Evolutionary conservation across 2,797 vertebrate genomes (phyloP).

Genomic region (Anas bernieri): DNA sequence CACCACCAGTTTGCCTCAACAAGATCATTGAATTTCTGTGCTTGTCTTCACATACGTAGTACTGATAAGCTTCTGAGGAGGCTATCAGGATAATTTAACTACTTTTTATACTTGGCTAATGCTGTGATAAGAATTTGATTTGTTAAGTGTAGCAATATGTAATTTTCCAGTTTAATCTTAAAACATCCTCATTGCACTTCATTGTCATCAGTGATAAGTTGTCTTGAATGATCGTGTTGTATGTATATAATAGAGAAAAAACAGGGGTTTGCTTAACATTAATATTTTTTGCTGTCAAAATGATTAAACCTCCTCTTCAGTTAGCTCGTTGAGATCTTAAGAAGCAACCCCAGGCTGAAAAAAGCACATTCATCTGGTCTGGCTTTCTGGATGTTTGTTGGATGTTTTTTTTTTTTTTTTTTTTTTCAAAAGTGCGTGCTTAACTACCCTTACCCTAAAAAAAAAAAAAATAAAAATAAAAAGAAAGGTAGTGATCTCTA

Average conservation of each 20-base stretch:
- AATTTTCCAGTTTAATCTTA: neutral
- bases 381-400: neutral
- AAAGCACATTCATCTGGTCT: neutral
- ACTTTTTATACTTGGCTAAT: neutral
- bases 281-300: neutral
- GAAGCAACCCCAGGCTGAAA: neutral
- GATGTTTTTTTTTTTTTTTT: neutral
- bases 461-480: neutral
- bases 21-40: neutral
- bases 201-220: neutral
- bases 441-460: neutral
- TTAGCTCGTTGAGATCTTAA: neutral
- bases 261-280: neutral
- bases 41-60: neutral
- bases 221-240: neutral
- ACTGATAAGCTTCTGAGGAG: neutral
- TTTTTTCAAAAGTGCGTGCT: neutral
- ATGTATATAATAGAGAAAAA: neutral
- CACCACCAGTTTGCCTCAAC: neutral
- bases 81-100: neutral
- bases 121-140: neutral
- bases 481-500: neutral
- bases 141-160: neutral
- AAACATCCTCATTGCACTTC: neutral
- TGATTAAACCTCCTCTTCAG: neutral